Conservation (phyloP, 1,140 invertebrate genomes). For the Mizuhopecten yessoensis region DNA sequence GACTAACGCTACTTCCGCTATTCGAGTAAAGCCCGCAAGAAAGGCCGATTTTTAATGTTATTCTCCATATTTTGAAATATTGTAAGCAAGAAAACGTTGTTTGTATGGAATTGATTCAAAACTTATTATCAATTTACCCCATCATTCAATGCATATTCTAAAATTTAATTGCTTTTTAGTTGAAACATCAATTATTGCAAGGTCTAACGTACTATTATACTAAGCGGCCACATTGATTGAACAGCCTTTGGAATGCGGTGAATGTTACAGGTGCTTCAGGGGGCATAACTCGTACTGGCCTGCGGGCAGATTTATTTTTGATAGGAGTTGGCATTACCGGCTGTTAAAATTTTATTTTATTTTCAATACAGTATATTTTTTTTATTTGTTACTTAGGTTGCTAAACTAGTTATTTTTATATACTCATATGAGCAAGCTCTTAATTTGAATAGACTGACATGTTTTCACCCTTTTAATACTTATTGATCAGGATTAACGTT, state of each 20-base stretch:
- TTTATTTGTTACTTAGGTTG: too few relatives aligned
- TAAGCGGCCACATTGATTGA: not conserved
- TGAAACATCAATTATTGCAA: not conserved
- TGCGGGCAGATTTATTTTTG: not conserved
- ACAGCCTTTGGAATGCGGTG: slow-evolving; percentile 10
- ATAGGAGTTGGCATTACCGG: too few relatives aligned
- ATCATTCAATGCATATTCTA: too few relatives aligned
- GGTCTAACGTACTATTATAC: not conserved
- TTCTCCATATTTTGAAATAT: not conserved
- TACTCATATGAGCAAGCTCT: too few relatives aligned
- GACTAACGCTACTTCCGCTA: slow-evolving; percentile 17
- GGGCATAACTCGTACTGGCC: not conserved
- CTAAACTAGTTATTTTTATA: too few relatives aligned
- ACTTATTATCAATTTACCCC: too few relatives aligned
- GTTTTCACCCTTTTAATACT: too few relatives aligned
- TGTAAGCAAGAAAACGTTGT: not conserved
- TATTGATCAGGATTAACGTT: too few relatives aligned
- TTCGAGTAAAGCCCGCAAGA: not conserved
- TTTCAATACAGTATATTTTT: too few relatives aligned
- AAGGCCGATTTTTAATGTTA: not conserved
- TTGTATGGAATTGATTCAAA: too few relatives aligned
- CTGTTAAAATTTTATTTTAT: too few relatives aligned
- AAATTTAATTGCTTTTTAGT: not conserved
- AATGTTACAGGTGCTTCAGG: slow-evolving; percentile 22
- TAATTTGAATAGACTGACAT: too few relatives aligned